phyloP scores from a whole-genome alignment of 2,797 vertebrate species.

The Glossophaga mutica region DNA sequence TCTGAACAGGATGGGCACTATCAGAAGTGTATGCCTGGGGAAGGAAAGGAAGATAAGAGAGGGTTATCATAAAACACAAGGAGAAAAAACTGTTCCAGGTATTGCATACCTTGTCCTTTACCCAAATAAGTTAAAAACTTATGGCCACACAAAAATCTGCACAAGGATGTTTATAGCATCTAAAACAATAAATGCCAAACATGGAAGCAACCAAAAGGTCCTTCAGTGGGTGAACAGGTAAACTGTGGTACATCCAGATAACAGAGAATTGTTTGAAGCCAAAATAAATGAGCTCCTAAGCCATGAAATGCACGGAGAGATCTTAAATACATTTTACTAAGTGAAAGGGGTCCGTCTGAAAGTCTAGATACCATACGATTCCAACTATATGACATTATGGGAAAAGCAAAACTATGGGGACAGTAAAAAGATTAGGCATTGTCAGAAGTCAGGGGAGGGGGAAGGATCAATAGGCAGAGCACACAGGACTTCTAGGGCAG shows the following conservation, averaged over 20 bases:
- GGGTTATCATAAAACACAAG: neutral
- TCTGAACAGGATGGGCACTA: neutral
- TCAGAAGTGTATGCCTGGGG: neutral
- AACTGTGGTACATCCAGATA: neutral
- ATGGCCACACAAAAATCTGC: neutral
- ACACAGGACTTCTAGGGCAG: neutral
- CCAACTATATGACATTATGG: neutral
- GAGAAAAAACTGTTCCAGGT: neutral
- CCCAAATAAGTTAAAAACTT: neutral
- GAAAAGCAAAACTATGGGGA: slow-evolving; percentile 35
- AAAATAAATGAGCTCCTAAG: neutral
- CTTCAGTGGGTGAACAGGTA: neutral
- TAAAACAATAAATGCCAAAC: neutral
- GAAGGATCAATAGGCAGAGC: neutral
- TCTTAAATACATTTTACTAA: neutral
- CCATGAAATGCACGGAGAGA: neutral
- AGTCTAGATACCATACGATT: neutral
- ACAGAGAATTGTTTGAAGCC: neutral
- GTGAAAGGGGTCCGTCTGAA: neutral
- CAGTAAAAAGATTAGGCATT: neutral
- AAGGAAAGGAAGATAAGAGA: neutral
- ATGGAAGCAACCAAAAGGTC: neutral
- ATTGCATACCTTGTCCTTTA: neutral
- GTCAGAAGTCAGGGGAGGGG: neutral
- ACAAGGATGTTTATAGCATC: neutral